phyloP scores from a whole-genome alignment of 2,113 vertebrate genomes.

The Genyomyrus donnyi region DNA sequence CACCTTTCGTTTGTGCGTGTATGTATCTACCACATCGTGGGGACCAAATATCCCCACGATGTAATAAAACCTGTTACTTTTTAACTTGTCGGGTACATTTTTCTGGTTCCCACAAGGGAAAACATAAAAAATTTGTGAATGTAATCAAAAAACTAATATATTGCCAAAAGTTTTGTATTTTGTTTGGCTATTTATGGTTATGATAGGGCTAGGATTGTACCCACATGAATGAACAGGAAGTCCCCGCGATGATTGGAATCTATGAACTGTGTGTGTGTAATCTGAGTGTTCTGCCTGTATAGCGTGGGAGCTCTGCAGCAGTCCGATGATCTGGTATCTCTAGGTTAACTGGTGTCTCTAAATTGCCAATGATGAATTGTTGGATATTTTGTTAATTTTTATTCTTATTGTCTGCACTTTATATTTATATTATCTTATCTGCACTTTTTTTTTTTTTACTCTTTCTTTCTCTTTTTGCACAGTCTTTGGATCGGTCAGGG shows the following conservation, averaged over 20 bases:
- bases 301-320: background rate
- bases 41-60: background rate
- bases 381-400: no score
- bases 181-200: background rate
- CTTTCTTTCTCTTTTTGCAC: no score
- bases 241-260: background rate
- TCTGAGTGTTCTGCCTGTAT: background rate
- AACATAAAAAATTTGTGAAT: background rate
- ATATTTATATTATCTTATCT: no score
- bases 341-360: background rate
- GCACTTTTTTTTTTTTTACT: no score
- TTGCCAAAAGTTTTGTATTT: background rate
- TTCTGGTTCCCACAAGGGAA: background rate
- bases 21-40: background rate
- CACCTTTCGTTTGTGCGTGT: background rate
- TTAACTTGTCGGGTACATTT: background rate
- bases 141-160: background rate
- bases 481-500: no score
- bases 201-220: background rate
- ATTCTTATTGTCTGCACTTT: no score
- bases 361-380: background rate
- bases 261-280: background rate
- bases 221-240: background rate
- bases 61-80: background rate
- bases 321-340: background rate